Conservation (phyloP, 2,797 vertebrate species). For the Gadopsis bispinosus region DNA sequence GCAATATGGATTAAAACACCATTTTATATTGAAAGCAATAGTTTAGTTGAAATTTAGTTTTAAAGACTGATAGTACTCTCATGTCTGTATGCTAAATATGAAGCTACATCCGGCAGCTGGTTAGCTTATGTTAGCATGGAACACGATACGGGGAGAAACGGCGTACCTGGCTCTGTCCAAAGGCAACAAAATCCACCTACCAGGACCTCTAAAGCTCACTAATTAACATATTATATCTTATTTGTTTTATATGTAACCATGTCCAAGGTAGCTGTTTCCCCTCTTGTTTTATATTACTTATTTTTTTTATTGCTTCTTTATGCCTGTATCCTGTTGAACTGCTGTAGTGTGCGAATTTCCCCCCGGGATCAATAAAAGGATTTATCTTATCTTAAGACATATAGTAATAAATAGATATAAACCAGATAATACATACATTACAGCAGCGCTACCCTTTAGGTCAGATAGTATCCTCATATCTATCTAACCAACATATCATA, state of each 20-base stretch:
- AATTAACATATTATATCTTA: not conserved
- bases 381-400: too few species aligned
- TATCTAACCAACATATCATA: conserved; percentile 22
- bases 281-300: too few species aligned
- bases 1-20: too few species aligned
- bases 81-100: not conserved
- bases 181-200: not conserved
- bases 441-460: conserved; percentile 11
- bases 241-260: not conserved
- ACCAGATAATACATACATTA: not conserved
- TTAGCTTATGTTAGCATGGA: not conserved
- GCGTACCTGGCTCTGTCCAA: not conserved
- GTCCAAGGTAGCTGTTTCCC: not conserved
- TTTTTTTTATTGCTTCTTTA: too few species aligned
- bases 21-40: too few species aligned
- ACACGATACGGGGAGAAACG: not conserved
- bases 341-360: too few species aligned
- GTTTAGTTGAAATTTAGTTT: too few species aligned
- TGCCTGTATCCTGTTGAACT: too few species aligned
- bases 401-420: not conserved
- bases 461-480: conserved; percentile 18
- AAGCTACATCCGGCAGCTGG: not conserved
- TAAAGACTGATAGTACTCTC: too few species aligned
- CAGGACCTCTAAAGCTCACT: not conserved
- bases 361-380: too few species aligned